Percentiles rank a stretch among this genome's conserved stretches.
Conservation (phyloP, 2,888 invertebrate genomes). For the Elegia similella region DNA sequence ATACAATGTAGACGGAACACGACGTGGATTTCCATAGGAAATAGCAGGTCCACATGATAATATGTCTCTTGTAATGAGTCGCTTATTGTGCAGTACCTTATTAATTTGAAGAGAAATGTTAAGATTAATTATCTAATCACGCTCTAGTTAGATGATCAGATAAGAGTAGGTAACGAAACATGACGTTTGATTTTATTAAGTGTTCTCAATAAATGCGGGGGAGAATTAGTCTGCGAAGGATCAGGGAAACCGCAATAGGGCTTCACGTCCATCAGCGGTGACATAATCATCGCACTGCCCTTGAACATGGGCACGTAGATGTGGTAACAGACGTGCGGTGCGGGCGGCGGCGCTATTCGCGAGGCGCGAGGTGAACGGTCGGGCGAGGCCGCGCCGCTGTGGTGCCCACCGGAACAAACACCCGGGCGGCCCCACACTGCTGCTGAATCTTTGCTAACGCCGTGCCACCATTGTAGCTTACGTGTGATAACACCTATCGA, state of each 20-base stretch:
- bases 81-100: slow-evolving; percentile 4
- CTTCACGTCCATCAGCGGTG: slow-evolving; percentile 40
- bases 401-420: slow-evolving; percentile 41
- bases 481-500: slow-evolving; percentile 29
- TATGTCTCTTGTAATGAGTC: not conserved
- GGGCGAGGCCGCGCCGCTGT: slow-evolving; percentile 59
- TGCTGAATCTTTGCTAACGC: slow-evolving; percentile 20
- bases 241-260: not conserved
- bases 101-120: slow-evolving; percentile 23
- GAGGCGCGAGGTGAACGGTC: slow-evolving; percentile 76
- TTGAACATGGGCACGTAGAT: slow-evolving; percentile 56
- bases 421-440: slow-evolving; percentile 33
- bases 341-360: slow-evolving; percentile 51
- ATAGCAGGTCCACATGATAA: not conserved
- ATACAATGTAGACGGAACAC: not conserved
- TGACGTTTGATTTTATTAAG: not conserved
- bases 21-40: not conserved
- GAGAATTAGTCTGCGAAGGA: not conserved
- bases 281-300: slow-evolving; percentile 62
- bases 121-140: slow-evolving; percentile 5
- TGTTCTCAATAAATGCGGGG: not conserved
- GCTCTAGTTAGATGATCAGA: slow-evolving; percentile 18
- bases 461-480: slow-evolving; percentile 28
- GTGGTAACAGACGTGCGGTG: slow-evolving; percentile 49
- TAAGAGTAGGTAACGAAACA: not conserved